phyloP scores from a whole-genome alignment of 2,797 vertebrate species.

The Pantherophis vulpinus region DNA sequence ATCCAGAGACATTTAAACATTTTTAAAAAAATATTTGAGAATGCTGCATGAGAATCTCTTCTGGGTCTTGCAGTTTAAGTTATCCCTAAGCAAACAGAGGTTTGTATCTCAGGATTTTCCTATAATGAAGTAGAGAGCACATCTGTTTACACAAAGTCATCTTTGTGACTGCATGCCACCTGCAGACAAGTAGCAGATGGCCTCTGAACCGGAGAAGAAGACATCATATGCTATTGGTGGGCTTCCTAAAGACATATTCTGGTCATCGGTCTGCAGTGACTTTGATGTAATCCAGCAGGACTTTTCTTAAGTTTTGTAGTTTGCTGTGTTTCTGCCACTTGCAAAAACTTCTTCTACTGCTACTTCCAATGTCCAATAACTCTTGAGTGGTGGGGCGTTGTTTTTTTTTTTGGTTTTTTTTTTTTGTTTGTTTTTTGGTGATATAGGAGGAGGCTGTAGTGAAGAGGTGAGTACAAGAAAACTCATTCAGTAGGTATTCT shows the following conservation, averaged over 20 bases:
- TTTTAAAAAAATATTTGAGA: not conserved
- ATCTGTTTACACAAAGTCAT: not conserved
- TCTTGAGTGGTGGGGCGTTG: not conserved
- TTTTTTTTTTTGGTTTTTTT: not conserved
- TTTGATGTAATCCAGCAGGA: not conserved
- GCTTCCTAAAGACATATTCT: not conserved
- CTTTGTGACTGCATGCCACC: not conserved
- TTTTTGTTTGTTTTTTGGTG: not conserved
- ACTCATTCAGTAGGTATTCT: not conserved
- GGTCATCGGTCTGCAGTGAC: not conserved
- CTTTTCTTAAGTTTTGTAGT: not conserved
- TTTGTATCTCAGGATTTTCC: not conserved
- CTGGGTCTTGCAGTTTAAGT: not conserved
- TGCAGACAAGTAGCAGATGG: not conserved
- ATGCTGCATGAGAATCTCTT: not conserved
- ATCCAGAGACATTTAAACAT: not conserved
- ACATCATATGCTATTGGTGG: not conserved
- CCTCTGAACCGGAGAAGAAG: not conserved
- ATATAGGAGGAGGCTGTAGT: not conserved
- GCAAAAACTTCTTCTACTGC: not conserved
- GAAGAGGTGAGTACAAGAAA: not conserved
- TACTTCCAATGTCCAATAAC: not conserved
- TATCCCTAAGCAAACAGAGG: not conserved
- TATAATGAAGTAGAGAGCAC: not conserved
- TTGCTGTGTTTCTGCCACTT: not conserved